Percentiles rank a stretch among this genome's conserved stretches.
Evolutionary conservation across 2,797 vertebrate genomes (phyloP).

Genomic region (Accipiter superciliosus): DNA sequence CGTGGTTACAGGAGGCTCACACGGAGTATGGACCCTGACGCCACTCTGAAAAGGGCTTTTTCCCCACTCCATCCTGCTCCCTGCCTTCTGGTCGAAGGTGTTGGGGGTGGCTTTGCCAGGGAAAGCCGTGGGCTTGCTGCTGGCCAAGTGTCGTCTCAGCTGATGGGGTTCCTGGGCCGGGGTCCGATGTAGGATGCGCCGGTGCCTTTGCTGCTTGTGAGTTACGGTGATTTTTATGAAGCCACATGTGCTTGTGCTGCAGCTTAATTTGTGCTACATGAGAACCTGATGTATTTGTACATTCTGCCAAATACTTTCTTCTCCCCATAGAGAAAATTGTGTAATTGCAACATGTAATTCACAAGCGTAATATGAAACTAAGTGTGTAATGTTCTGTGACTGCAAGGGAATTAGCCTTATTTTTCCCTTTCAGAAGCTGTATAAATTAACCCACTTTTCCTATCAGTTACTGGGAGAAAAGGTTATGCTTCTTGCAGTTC

Average conservation of each 20-base stretch:
- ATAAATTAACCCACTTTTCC: conserved; percentile 22
- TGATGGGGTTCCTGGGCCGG: background rate
- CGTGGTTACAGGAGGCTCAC: too few species aligned
- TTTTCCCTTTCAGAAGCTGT: background rate
- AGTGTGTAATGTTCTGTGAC: conserved; percentile 4
- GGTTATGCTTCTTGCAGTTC: background rate
- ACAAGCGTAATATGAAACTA: background rate
- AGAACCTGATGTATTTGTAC: background rate
- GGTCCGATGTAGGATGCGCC: fast-evolving
- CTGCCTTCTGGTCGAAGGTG: background rate
- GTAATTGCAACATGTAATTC: background rate
- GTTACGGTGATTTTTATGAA: background rate
- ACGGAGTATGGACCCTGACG: fast-evolving
- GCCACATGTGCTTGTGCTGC: background rate
- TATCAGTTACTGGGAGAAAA: background rate
- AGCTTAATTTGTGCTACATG: background rate
- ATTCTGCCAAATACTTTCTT: background rate
- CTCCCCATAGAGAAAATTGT: background rate
- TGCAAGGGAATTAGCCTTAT: background rate
- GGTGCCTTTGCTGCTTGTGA: background rate
- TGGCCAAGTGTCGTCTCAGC: background rate
- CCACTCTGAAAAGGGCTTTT: background rate
- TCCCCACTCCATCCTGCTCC: background rate
- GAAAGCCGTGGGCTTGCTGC: background rate
- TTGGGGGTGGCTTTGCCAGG: background rate